Conservation (phyloP, 1,140 invertebrate genomes). For the Trachymyrmex septentrionalis region DNA sequence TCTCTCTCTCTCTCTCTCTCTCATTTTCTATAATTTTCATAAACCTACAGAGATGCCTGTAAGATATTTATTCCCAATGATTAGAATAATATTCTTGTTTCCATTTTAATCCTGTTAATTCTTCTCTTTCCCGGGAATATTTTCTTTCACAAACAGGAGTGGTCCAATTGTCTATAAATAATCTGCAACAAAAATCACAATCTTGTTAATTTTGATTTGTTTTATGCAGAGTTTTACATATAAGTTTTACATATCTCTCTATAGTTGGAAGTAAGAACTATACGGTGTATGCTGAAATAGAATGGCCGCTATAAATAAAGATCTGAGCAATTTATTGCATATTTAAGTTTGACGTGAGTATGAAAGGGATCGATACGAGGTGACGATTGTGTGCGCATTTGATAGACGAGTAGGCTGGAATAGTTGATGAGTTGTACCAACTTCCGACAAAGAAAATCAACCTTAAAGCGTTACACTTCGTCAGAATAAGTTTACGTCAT, state of each 20-base stretch:
- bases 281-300: conserved; percentile 14
- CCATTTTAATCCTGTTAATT: neutral
- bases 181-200: conserved; percentile 23
- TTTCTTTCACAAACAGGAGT: neutral
- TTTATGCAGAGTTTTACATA: neutral
- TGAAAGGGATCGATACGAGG: conserved; percentile 38
- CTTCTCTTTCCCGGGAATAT: neutral
- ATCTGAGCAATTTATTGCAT: conserved; percentile 24
- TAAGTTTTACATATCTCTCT: neutral
- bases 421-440: conserved; percentile 31
- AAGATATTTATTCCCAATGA: neutral
- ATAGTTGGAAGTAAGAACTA: neutral
- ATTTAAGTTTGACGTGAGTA: conserved; percentile 31
- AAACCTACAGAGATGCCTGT: too few relatives aligned
- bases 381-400: conserved; percentile 30
- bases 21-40: too few relatives aligned
- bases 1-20: too few relatives aligned
- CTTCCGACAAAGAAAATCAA: conserved; percentile 28
- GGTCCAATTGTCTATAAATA: neutral
- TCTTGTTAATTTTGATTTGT: neutral
- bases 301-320: conserved; percentile 12
- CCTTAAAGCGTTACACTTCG: neutral
- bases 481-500: conserved; percentile 42
- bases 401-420: conserved; percentile 22
- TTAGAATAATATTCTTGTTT: neutral